Evolutionary conservation across 2,888 invertebrate species (phyloP), one percentile per base, ranked within the genome.

Genomic region (Synanthedon formicaeformis): DNA sequence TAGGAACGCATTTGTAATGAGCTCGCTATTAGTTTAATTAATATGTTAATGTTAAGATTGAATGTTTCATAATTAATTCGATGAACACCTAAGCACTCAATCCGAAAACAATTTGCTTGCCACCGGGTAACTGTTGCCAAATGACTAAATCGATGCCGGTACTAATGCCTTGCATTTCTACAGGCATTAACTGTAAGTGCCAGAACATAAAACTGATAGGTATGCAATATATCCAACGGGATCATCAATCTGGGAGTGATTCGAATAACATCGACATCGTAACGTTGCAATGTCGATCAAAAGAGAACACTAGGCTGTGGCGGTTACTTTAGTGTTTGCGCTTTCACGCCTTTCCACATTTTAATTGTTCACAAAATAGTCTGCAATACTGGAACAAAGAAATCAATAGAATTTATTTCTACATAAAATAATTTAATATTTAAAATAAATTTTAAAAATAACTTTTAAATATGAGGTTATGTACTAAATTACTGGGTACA

Each of bases 141-240:
- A 66, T 60, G 63, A 58, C 69, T 70, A 72, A 71, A 72, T 71
- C 65, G 69, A 63, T 69, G 73, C 69, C 73, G 67, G 65, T 74
- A 78, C 75, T 78, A 77, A 75, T 76, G 71, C 63, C 63, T 67
- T 75, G 78, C 77, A 78, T 80, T 82, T 77, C 80, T 75, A 75
- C 70, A 75, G 69, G 72, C 84, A 81, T 84, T 82, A 79, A 70
- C 71, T 67, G 69, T 72, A 80, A 84, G 81, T 81, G 82, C 68
- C 73, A 68, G 78, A 75, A 78, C 81, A 83, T 84, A 82, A 84
- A 83, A 79, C 78, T 82, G 82, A 83, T 82, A 79, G 82, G 80
- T 79, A 79, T 78, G 81, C 82, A 72, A 82, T 83, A 81, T 79
- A 75, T 82, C 75, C 69, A 71, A 64, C 63, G 67, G 67, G 60